Evolutionary conservation across 2,113 vertebrate species (phyloP).

Genomic region (Mesoclemmys tuberculata): DNA sequence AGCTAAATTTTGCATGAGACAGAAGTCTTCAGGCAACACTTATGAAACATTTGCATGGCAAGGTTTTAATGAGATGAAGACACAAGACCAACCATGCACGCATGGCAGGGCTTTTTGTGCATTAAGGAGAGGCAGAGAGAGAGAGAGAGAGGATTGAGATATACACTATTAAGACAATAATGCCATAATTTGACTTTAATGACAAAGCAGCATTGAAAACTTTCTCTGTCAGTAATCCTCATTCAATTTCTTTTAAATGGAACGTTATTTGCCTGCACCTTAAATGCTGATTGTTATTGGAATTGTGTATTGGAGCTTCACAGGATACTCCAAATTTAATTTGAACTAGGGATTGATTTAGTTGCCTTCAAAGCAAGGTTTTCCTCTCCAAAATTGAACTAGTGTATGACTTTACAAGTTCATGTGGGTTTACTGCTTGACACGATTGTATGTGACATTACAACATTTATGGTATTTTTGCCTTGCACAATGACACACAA

Average conservation of each 20-base stretch:
- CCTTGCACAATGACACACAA: slow-evolving; percentile 54
- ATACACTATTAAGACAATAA: slow-evolving; percentile 68
- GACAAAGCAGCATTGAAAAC: slow-evolving; percentile 77
- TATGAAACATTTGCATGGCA: slow-evolving; percentile 78
- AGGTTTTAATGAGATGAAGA: slow-evolving; percentile 81
- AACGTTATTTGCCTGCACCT: slow-evolving; percentile 78
- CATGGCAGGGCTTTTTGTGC: slow-evolving; percentile 39
- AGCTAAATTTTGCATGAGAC: slow-evolving; percentile 83
- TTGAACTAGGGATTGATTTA: slow-evolving; percentile 82
- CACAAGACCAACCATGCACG: slow-evolving; percentile 58
- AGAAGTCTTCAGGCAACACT: slow-evolving; percentile 79
- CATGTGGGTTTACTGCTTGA: slow-evolving; percentile 76
- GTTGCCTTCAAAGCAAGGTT: slow-evolving; percentile 77
- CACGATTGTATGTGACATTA: slow-evolving; percentile 67
- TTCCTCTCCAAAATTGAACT: slow-evolving; percentile 77
- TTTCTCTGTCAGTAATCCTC: slow-evolving; percentile 75
- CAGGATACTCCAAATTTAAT: slow-evolving; percentile 82
- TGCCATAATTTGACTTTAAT: slow-evolving; percentile 76
- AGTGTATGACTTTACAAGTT: slow-evolving; percentile 79
- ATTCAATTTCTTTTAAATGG: slow-evolving; percentile 81
- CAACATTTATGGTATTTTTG: slow-evolving; percentile 69
- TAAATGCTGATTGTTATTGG: slow-evolving; percentile 76
- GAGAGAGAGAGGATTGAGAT: slow-evolving; percentile 63
- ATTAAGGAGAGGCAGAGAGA: slow-evolving; percentile 20
- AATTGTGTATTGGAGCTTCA: slow-evolving; percentile 75